Conservation (phyloP, 2,113 vertebrate genomes). For the Phrynocephalus versicolor region DNA sequence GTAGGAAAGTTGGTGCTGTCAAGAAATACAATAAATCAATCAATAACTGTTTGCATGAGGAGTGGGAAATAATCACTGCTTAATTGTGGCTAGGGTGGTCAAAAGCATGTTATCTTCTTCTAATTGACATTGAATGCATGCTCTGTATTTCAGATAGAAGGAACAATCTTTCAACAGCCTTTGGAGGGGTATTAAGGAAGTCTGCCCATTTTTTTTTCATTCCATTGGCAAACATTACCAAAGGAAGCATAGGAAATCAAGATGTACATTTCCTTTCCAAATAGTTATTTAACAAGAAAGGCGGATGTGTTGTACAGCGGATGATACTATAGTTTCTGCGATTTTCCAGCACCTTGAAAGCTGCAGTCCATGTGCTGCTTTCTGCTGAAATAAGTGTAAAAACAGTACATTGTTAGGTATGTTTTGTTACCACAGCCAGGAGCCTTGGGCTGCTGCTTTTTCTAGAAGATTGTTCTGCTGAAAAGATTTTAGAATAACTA, state of each 20-base stretch:
- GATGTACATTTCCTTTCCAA: background rate
- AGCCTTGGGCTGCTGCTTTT: background rate
- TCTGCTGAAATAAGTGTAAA: slow-evolving; percentile 4
- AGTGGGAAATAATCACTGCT: slow-evolving; percentile 1
- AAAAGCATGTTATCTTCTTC: background rate
- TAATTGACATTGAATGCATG: background rate
- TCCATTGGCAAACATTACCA: background rate
- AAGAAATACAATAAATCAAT: too few species aligned
- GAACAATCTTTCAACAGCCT: background rate
- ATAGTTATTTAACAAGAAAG: background rate
- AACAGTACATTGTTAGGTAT: background rate
- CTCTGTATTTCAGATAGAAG: background rate
- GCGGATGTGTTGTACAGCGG: too few species aligned
- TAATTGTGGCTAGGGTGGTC: background rate
- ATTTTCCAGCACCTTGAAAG: background rate
- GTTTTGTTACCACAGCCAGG: background rate
- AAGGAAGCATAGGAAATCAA: background rate
- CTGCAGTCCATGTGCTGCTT: background rate
- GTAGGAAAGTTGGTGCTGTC: too few species aligned
- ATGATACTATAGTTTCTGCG: background rate
- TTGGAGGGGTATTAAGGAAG: background rate
- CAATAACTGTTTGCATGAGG: slow-evolving; percentile 2
- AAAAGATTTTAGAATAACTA: background rate
- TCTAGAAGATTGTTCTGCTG: background rate
- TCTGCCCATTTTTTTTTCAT: background rate